These are phyloP conservation scores for Polydrusus cervinus DNA, from an alignment of 2,888 invertebrate genomes.

Conservation along the genomic window DNA sequence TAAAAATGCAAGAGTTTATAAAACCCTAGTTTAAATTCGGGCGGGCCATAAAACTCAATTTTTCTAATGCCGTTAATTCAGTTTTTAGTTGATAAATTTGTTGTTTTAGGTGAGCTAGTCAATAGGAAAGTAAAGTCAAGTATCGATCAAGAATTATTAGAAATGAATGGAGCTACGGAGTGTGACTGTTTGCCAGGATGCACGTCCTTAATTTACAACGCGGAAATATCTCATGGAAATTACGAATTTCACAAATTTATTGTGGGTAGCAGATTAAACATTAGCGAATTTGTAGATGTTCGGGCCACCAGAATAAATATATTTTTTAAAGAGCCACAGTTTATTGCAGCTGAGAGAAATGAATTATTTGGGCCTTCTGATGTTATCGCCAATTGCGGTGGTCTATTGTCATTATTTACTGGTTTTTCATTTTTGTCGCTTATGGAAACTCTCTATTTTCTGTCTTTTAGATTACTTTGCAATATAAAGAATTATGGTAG, in stretches of 20 bases:
- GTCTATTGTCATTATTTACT: slow-evolving; percentile 64
- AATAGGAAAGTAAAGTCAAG: slow-evolving; percentile 72
- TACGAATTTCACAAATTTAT: slow-evolving; percentile 74
- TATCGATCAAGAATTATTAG: slow-evolving; percentile 59
- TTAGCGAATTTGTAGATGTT: slow-evolving; percentile 54
- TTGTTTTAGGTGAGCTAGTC: slow-evolving; percentile 72
- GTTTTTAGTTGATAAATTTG: too few relatives aligned
- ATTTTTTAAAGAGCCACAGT: slow-evolving; percentile 81
- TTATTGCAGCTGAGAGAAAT: slow-evolving; percentile 74
- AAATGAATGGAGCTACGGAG: slow-evolving; percentile 57
- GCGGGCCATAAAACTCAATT: too few relatives aligned
- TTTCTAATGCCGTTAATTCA: too few relatives aligned
- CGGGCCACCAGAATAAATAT: slow-evolving; percentile 78
- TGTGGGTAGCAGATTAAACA: slow-evolving; percentile 65
- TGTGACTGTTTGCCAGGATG: slow-evolving; percentile 80
- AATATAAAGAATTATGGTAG: slow-evolving; percentile 71
- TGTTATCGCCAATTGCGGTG: slow-evolving; percentile 76
- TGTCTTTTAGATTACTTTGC: slow-evolving; percentile 72
- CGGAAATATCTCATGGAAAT: slow-evolving; percentile 82
- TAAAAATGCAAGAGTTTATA: too few relatives aligned
- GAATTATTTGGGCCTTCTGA: slow-evolving; percentile 75
- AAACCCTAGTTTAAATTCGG: too few relatives aligned
- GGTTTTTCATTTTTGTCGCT: slow-evolving; percentile 76
- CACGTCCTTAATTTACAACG: slow-evolving; percentile 81
- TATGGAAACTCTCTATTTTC: slow-evolving; percentile 77